Evolutionary conservation across 1,140 invertebrate species (phyloP).

Genomic region (Chymomyza costata): DNA sequence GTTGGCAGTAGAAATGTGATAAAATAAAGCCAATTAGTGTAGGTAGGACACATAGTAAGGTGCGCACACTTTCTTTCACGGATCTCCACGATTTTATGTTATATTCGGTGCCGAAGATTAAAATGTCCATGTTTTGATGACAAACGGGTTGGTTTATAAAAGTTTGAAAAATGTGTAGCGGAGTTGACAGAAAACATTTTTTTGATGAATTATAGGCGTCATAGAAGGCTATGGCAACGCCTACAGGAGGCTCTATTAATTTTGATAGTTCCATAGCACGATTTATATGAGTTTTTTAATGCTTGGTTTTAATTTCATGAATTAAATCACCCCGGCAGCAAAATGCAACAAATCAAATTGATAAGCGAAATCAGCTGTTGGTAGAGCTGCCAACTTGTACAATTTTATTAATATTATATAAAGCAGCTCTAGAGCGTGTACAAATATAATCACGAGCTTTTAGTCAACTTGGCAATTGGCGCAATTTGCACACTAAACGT

Average conservation of each 20-base stretch:
- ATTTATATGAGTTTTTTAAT: no score
- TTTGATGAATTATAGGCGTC: constrained; percentile 5
- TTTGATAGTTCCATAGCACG: no score
- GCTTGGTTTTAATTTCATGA: neutral
- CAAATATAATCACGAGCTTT: no score
- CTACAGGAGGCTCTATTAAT: no score
- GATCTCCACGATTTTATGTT: constrained; percentile 16
- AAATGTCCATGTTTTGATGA: neutral
- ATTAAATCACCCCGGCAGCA: neutral
- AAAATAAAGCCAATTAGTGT: constrained; percentile 38
- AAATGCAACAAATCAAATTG: neutral
- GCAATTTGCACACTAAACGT: no score
- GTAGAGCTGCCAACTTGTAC: constrained; percentile 5
- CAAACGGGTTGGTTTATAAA: constrained; percentile 7
- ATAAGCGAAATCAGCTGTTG: constrained; percentile 7
- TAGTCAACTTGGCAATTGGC: no score
- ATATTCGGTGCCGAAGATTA: neutral
- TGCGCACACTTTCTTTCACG: constrained; percentile 18
- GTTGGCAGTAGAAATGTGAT: constrained; percentile 23
- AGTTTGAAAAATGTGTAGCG: constrained; percentile 22
- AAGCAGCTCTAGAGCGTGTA: no score
- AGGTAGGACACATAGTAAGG: constrained; percentile 23
- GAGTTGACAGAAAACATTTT: constrained; percentile 14
- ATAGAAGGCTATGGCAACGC: neutral
- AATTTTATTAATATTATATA: neutral